Evolutionary conservation across 2,113 vertebrate species (phyloP).

Genomic region (Rhinopomastus cyanomelas): DNA sequence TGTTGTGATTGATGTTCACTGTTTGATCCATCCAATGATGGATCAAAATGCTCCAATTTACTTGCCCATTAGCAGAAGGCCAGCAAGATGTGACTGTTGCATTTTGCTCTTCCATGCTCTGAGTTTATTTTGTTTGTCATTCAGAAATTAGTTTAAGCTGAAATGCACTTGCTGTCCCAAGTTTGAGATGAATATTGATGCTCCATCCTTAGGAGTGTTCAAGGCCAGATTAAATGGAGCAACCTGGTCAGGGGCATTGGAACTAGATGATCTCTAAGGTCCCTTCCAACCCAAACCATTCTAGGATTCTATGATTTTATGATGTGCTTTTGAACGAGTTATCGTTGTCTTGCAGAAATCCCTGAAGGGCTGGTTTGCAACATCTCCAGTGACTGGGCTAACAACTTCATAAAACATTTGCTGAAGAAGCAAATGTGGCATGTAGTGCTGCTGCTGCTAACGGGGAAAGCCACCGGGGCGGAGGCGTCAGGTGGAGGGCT

Average conservation of each 20-base stretch:
- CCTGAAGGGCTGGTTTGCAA: slow-evolving; percentile 67
- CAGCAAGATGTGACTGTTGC: background rate
- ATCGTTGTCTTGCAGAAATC: slow-evolving; percentile 60
- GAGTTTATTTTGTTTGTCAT: background rate
- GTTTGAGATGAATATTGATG: too few relatives aligned
- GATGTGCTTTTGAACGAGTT: background rate
- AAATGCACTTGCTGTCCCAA: background rate
- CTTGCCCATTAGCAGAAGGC: background rate
- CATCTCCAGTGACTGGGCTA: slow-evolving; percentile 64
- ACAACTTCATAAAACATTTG: slow-evolving; percentile 71
- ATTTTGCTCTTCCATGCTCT: background rate
- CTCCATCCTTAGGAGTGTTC: too few relatives aligned
- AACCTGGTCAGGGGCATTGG: too few relatives aligned
- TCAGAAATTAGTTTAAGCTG: background rate
- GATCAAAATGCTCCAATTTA: background rate
- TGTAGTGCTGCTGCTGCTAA: slow-evolving; percentile 74
- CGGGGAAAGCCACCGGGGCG: slow-evolving; percentile 61
- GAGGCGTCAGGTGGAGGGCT: background rate
- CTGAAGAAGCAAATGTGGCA: slow-evolving; percentile 74
- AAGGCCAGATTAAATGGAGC: too few relatives aligned
- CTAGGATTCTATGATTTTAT: background rate
- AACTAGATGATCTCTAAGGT: too few relatives aligned
- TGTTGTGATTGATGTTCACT: too few relatives aligned
- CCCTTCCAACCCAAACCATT: too few relatives aligned
- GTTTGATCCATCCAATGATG: too few relatives aligned